Conservation (phyloP, 1,140 invertebrate species). For the Tetragnatha versicolor region DNA sequence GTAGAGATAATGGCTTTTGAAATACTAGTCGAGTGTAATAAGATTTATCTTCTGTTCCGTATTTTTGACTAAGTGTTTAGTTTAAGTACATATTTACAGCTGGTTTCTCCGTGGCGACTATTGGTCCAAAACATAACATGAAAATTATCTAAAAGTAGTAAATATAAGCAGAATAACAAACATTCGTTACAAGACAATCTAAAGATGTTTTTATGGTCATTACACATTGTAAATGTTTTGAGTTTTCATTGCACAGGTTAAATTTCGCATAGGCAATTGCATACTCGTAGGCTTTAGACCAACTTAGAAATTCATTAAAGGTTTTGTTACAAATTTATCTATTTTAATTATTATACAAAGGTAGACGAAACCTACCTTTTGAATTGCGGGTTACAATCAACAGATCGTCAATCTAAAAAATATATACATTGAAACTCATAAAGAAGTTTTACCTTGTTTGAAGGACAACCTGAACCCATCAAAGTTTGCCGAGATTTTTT, state of each 20-base stretch:
- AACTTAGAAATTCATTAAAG: conserved; percentile 48
- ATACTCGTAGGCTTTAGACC: conserved; percentile 42
- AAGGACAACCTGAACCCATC: conserved; percentile 8
- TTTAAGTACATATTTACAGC: not conserved
- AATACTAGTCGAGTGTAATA: conserved; percentile 12
- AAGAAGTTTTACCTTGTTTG: not conserved
- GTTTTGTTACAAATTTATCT: conserved; percentile 31
- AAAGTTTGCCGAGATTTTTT: not conserved
- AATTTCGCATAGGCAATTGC: conserved; percentile 43
- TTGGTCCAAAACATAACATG: conserved; percentile 24
- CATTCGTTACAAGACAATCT: conserved; percentile 33
- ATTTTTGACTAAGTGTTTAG: not conserved
- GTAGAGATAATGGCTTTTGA: not conserved
- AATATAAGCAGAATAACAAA: not conserved
- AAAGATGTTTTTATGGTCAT: conserved; percentile 9
- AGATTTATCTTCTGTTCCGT: not conserved
- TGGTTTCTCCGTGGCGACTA: conserved; percentile 14
- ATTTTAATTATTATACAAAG: conserved; percentile 31
- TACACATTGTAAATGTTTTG: conserved; percentile 22
- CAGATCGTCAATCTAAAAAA: conserved; percentile 31
- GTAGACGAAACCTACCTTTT: conserved; percentile 47
- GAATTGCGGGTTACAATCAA: conserved; percentile 53
- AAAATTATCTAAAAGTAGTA: conserved; percentile 27
- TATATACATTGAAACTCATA: conserved; percentile 25
- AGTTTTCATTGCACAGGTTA: conserved; percentile 32